Base-by-base conservation (phyloP, 2,113 vertebrate species). In the Paramormyrops kingsleyae region DNA sequence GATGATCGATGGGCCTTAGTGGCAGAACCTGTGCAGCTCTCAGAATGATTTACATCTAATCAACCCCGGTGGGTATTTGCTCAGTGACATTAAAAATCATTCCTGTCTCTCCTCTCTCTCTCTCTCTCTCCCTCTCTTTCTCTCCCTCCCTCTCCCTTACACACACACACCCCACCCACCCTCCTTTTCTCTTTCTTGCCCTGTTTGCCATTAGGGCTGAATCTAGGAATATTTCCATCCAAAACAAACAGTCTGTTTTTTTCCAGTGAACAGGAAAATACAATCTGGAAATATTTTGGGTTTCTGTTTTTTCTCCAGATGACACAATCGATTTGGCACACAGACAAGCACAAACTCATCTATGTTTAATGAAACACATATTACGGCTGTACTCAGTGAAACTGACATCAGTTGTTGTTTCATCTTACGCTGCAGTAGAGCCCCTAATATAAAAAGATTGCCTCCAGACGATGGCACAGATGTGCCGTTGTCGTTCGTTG, bases 281-380 rank as follows among this genome's bases (percentile, higher is more conserved):
- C 42, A 62, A 59, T 66, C 46, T 89, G 83, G 80, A 89, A 83
- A 84, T 42, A 59, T 84, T 50, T 84, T 46, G 50, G 89, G 9
- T n/a, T 89, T 47, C 31, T 44, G 8, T 59, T 87, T 88, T 80
- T 17, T 49, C 12, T 50, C 19, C n/a, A 21, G 59, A 24, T 89
- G 52, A 85, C 21, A 83, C 53, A 85, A 66, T 86, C 39, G 47
- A 85, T 89, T 47, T 85, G 52, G 80, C 83, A 5, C n/a, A 35
- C 53, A 49, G 89, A 59, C 83, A 86, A 84, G 12, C 10, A 46
- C 53, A 62, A 35, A 47, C 52, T 39, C 35, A 89, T 85, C 77
- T 66, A 86, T 86, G 42, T 62, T 46, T 52, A 89, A 83, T 89
- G 88, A 83, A 89, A 89, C 50, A 52, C 70, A 66, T 49, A 85